phyloP scores from a whole-genome alignment of 2,888 invertebrate species.

The Acleris emargana region DNA sequence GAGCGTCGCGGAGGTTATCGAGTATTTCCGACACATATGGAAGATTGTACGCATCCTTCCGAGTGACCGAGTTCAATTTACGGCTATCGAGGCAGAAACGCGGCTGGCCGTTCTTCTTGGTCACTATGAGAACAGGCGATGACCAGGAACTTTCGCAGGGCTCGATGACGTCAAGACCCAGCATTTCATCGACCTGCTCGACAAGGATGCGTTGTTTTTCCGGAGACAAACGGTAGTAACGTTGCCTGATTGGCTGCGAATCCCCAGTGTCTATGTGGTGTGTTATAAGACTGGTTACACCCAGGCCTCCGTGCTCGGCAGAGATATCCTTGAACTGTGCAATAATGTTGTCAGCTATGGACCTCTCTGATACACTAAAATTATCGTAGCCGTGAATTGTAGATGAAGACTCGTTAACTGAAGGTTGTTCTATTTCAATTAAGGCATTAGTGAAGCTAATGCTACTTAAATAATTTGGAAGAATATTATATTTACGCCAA shows the following conservation, averaged over 20 bases:
- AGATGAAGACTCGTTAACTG: too few relatives aligned
- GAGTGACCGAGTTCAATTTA: too few relatives aligned
- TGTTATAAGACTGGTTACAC: conserved; percentile 39
- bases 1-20: conserved; percentile 38
- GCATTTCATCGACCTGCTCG: not conserved
- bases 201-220: too few relatives aligned
- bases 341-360: conserved; percentile 30
- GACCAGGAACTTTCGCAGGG: not conserved
- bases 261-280: too few relatives aligned
- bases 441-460: not conserved
- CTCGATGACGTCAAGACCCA: not conserved
- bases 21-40: conserved; percentile 40
- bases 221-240: too few relatives aligned
- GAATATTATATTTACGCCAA: not conserved
- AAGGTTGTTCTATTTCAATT: not conserved
- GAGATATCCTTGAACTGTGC: conserved; percentile 36
- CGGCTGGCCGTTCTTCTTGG: not conserved
- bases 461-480: not conserved
- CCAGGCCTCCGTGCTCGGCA: conserved; percentile 35
- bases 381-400: conserved; percentile 18
- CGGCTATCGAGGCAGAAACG: too few relatives aligned
- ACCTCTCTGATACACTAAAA: conserved; percentile 19
- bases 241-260: too few relatives aligned
- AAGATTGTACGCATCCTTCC: conserved; percentile 35
- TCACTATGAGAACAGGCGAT: not conserved